Evolutionary conservation across 2,797 vertebrate species (phyloP), one percentile per base, ranked within the genome.

Genomic region (Aulostomus chinensis): DNA sequence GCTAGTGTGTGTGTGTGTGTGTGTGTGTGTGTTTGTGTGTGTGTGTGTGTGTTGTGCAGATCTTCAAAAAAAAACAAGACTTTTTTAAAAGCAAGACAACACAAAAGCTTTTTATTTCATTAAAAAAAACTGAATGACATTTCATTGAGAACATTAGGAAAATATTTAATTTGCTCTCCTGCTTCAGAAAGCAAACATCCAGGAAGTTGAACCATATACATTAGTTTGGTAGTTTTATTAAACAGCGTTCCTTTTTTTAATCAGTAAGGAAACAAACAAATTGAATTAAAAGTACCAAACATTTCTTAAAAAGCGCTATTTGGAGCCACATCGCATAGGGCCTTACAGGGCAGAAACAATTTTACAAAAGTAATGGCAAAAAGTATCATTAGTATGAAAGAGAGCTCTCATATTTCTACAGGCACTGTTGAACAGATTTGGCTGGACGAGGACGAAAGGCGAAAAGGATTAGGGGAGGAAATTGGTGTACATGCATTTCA

Each of bases 351-450:
- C 25, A 50, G 46, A 63, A 46, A 31, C 10, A 35, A 53, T 17
- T 18, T 60, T 59, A 55, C 24, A 74, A 83, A 81, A 68, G n/a
- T 65, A 59, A 53, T 37, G 30, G 47, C 41, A 56, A 32, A 43
- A 57, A 60, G 46, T 51, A 78, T 59, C 8, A 30, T 60, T 47
- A 29, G 38, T 74, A 63, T 18, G 56, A 80, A 62, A 76, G 12
- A 57, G 34, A 68, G 29, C 53, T 49, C 37, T 51, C 24, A 25
- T 64, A 42, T 72, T 70, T 20, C 71, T 73, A 74, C 60, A 85
- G 83, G 86, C 81, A 86, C 78, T 81, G 58, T 68, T 76, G 54
- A 78, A 50, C 56, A 72, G 55, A 70, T 83, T 76, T 81, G 74
- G 70, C 80, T 71, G 72, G 43, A 64, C 0, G 10, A 54, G 61